A percentile compares a stretch with the other conserved stretches of the same genome.
These are phyloP conservation scores for Agelaius phoeniceus DNA, from an alignment of 2,113 vertebrate genomes.

Conservation along the genomic window DNA sequence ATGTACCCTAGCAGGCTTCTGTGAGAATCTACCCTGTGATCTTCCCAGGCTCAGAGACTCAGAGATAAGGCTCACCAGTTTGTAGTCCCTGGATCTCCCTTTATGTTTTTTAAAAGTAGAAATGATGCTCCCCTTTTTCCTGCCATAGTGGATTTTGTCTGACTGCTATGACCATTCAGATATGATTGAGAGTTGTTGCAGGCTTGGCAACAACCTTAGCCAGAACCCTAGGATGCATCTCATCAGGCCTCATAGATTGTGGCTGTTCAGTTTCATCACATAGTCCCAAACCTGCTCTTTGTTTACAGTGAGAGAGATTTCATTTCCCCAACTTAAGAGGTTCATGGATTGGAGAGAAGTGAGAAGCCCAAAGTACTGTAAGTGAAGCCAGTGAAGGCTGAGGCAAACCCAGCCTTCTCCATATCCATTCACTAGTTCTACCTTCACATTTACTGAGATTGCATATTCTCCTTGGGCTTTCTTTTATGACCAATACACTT, in stretches of 20 bases:
- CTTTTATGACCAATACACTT: not conserved
- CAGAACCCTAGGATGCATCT: too few relatives aligned
- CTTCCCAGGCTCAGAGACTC: not conserved
- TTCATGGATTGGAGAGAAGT: not conserved
- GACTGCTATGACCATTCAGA: not conserved
- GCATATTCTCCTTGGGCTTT: not conserved
- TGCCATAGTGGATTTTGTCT: not conserved
- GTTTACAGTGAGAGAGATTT: not conserved
- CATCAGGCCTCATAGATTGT: not conserved
- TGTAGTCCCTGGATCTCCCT: not conserved
- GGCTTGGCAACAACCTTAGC: not conserved
- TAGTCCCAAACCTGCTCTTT: not conserved
- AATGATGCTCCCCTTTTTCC: not conserved
- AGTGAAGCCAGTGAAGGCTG: not conserved
- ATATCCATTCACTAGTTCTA: too few relatives aligned
- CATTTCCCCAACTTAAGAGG: too few relatives aligned
- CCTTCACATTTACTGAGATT: not conserved
- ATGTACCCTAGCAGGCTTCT: not conserved
- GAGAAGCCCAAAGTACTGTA: not conserved
- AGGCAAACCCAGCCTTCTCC: not conserved
- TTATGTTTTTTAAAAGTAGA: not conserved
- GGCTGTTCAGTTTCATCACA: not conserved
- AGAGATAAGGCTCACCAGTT: not conserved
- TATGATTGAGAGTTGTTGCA: not conserved
- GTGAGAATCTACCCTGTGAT: not conserved